Conservation (phyloP, 2,888 invertebrate species). For the Acleris holmiana region DNA sequence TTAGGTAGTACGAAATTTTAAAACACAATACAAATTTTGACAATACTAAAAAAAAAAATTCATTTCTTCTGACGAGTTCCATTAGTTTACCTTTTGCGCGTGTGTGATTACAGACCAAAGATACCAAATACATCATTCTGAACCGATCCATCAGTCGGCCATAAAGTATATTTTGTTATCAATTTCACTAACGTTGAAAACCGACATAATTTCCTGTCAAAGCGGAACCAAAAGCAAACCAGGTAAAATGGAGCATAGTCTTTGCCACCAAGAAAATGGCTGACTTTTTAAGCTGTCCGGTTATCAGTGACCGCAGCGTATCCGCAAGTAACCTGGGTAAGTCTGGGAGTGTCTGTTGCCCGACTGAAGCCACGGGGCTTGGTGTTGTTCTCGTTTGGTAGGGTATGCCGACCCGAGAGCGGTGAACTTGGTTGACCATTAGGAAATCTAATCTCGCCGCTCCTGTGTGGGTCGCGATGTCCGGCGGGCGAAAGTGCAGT, state of each 20-base stretch:
- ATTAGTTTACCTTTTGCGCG: too few species aligned
- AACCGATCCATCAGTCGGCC: too few species aligned
- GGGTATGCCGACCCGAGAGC: conserved; percentile 52
- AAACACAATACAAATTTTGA: too few species aligned
- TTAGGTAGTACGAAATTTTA: too few species aligned
- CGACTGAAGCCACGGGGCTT: conserved; percentile 8
- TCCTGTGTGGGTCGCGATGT: conserved; percentile 54
- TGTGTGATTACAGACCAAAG: too few species aligned
- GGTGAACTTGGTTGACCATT: conserved; percentile 60
- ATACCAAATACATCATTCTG: too few species aligned
- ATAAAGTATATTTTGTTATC: neutral
- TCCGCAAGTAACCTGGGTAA: conserved; percentile 32
- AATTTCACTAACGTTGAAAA: neutral
- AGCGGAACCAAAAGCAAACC: conserved; percentile 13
- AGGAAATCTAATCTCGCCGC: conserved; percentile 63
- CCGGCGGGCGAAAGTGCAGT: conserved; percentile 36
- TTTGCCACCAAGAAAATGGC: conserved; percentile 36
- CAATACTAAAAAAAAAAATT: too few species aligned
- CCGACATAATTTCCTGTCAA: neutral
- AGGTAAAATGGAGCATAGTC: conserved; percentile 37
- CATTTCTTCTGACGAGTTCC: too few species aligned
- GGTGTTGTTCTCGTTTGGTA: conserved; percentile 32
- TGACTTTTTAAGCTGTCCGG: conserved; percentile 40
- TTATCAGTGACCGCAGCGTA: conserved; percentile 35
- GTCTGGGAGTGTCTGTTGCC: conserved; percentile 22